Conservation (phyloP, 2,113 vertebrate genomes). For the Australoheros scitulus region DNA sequence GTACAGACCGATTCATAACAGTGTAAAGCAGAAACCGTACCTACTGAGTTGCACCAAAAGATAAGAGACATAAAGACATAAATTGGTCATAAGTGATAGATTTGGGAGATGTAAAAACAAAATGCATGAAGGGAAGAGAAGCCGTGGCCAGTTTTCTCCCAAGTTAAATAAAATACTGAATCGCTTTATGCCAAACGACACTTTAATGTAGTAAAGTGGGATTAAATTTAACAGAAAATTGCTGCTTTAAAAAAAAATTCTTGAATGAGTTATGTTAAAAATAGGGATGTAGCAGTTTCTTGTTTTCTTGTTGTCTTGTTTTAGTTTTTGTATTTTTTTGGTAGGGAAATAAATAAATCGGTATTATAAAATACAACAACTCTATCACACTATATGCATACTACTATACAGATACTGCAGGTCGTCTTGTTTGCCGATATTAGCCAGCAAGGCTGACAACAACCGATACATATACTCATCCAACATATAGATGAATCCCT, state of each 20-base stretch:
- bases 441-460: background rate
- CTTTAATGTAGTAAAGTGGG: background rate
- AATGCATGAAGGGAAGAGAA: background rate
- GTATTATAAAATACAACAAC: background rate
- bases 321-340: background rate
- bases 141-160: background rate
- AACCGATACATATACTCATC: background rate
- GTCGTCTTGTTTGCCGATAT: too few species aligned
- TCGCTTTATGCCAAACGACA: background rate
- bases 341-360: background rate
- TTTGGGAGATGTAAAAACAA: slow-evolving; percentile 4
- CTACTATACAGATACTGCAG: too few species aligned
- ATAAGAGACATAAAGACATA: slow-evolving; percentile 11
- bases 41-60: background rate
- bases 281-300: background rate
- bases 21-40: background rate
- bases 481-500: background rate
- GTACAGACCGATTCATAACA: background rate
- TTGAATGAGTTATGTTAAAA: background rate
- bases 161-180: background rate
- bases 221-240: background rate
- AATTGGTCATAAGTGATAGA: background rate
- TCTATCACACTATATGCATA: too few species aligned
- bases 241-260: background rate
- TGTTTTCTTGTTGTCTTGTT: background rate